Base-by-base conservation (phyloP, 2,113 vertebrate genomes). In the Pyxicephalus adspersus region DNA sequence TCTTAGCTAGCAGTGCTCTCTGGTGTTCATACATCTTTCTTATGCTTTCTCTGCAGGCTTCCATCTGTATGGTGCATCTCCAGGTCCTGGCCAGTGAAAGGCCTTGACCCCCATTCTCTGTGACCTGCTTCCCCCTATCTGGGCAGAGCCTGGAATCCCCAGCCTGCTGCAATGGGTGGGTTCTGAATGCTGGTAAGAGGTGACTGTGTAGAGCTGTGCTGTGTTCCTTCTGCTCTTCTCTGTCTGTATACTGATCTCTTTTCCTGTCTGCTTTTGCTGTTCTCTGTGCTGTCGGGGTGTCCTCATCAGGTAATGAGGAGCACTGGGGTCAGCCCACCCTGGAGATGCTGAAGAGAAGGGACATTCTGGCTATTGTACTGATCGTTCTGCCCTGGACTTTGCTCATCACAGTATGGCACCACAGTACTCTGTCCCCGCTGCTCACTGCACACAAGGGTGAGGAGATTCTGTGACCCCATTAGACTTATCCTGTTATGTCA, bases 261-360 rank as follows among this genome's bases (percentile, higher is more conserved):
- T 45, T 91, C 84, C 84, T 88, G 73, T 84, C 22, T 64, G 11
- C 70, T 83, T 65, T 66, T 79, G 81, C 23, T 0, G 74, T 84
- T 60, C 63, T 64, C 76, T 85, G 78, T 65, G 86, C 89, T 76
- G 85, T 91, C 90, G 83, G 91, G 91, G 91, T 91, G 85, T 92
- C 67, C 25, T 87, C 87, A 86, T 85, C 93, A 98, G 96, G 96
- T 97, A 96, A 98, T 96, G 96, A 96, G 92, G 94, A 97, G 94
- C 94, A 94, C 92, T 92, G 95, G 94, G 94, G 91, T 92, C 95
- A 96, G 91, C 94, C 95, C 95, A 92, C 92, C 94, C 95, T 96
- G 96, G 97, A 99, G 96, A 99, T 99, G 98, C 96, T 96, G 95
- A 99, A 98, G 90, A 96, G 98, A 96, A 96, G 98, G 93, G 97